These are phyloP conservation scores for Falco peregrinus DNA, from an alignment of 2,797 vertebrate genomes.

Conservation along the genomic window DNA sequence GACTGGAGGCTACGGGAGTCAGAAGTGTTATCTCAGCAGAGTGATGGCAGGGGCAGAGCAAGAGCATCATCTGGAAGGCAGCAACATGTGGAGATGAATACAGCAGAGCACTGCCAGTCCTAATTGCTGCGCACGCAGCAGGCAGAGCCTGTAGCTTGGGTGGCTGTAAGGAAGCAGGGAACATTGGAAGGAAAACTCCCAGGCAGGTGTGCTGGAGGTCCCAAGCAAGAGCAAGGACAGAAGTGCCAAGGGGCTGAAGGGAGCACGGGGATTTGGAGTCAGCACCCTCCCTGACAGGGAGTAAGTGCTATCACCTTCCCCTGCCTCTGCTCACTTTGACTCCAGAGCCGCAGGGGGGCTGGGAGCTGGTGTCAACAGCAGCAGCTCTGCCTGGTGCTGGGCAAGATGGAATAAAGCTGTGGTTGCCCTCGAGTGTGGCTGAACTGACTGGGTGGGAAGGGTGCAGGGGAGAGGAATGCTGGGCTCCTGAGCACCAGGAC, in stretches of 20 bases:
- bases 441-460: background rate
- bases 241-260: background rate
- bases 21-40: background rate
- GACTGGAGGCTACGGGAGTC: background rate
- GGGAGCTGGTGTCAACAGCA: background rate
- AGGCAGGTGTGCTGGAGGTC: background rate
- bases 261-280: background rate
- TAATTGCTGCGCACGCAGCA: background rate
- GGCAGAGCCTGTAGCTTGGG: background rate
- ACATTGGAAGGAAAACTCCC: background rate
- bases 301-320: background rate
- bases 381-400: background rate
- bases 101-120: background rate
- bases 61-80: background rate
- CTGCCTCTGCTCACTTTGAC: background rate
- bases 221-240: background rate
- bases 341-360: background rate
- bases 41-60: background rate
- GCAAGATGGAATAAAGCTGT: background rate
- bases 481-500: background rate
- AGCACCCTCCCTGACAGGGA: background rate
- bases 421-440: background rate
- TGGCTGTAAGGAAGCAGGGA: background rate
- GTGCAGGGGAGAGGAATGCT: background rate
- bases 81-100: background rate